phyloP scores from a whole-genome alignment of 2,113 vertebrate species.

The Cyanoliseus patagonus region DNA sequence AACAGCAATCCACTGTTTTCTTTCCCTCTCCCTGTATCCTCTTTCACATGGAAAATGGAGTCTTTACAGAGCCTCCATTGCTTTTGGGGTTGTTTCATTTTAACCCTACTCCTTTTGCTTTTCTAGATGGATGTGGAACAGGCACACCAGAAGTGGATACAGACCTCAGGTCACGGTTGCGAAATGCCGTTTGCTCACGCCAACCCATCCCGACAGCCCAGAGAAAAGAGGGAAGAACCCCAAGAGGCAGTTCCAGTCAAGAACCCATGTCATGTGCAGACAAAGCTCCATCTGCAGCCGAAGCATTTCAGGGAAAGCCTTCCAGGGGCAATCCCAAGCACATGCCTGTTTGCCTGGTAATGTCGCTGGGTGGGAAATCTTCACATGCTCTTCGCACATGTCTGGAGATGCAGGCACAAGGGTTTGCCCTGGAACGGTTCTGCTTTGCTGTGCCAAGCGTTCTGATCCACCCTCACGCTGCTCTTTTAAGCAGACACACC shows the following conservation, averaged over 20 bases:
- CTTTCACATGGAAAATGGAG: not conserved
- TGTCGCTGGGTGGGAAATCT: not conserved
- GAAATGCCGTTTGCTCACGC: not conserved
- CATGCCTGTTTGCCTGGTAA: not conserved
- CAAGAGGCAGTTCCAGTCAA: not conserved
- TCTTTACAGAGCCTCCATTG: not conserved
- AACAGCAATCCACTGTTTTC: not conserved
- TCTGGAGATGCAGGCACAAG: not conserved
- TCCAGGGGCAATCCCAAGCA: not conserved
- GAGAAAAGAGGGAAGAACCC: not conserved
- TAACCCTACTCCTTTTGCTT: not conserved
- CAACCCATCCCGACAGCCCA: not conserved
- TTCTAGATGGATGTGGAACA: not conserved
- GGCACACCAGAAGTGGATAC: not conserved
- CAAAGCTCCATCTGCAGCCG: not conserved
- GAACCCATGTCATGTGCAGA: accelerated
- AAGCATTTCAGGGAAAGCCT: not conserved
- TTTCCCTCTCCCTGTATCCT: not conserved
- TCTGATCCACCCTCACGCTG: not conserved
- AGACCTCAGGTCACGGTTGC: not conserved
- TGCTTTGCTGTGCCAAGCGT: not conserved
- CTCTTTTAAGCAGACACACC: not conserved
- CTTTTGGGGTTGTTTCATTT: not conserved
- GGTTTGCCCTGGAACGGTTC: not conserved
- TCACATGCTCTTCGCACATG: not conserved